Evolutionary conservation across 1,140 invertebrate genomes (phyloP).

Genomic region (Belonocnema kinseyi): DNA sequence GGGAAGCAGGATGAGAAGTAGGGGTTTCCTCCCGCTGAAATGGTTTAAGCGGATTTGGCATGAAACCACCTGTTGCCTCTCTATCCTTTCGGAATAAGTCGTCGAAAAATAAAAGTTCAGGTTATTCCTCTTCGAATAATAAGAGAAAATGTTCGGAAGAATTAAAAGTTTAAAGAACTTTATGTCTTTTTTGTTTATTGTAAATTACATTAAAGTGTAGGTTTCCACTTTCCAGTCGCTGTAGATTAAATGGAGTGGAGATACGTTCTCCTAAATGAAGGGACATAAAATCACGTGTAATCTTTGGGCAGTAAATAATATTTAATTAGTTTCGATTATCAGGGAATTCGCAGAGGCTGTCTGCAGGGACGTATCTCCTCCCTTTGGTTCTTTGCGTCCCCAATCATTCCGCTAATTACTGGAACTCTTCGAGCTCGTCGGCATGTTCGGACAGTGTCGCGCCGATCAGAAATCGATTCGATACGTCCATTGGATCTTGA

Average conservation of each 20-base stretch:
- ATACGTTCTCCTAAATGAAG: constrained; percentile 4
- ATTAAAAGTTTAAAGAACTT: neutral
- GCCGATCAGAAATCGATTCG: constrained; percentile 24
- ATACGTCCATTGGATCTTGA: constrained; percentile 23
- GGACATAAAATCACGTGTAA: constrained; percentile 22
- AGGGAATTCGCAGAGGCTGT: constrained; percentile 25
- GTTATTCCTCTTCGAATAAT: neutral
- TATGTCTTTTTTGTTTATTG: neutral
- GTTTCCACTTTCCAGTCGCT: neutral
- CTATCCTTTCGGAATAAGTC: neutral
- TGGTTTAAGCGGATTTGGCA: constrained; percentile 40
- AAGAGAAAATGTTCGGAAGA: neutral
- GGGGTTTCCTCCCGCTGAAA: constrained; percentile 34
- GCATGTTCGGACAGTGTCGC: constrained; percentile 18
- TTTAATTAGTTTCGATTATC: constrained; percentile 31
- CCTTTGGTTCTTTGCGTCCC: constrained; percentile 26
- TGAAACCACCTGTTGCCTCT: constrained; percentile 43
- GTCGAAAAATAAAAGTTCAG: neutral
- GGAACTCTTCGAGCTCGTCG: neutral
- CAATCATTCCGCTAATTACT: constrained; percentile 37
- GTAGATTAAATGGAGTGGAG: neutral
- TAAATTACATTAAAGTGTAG: neutral
- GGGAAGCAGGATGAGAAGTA: constrained; percentile 26
- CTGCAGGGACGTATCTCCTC: constrained; percentile 18
- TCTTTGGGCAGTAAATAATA: constrained; percentile 16